Conservation (phyloP, 1,140 invertebrate genomes). For the Zaprionus ornatus region DNA sequence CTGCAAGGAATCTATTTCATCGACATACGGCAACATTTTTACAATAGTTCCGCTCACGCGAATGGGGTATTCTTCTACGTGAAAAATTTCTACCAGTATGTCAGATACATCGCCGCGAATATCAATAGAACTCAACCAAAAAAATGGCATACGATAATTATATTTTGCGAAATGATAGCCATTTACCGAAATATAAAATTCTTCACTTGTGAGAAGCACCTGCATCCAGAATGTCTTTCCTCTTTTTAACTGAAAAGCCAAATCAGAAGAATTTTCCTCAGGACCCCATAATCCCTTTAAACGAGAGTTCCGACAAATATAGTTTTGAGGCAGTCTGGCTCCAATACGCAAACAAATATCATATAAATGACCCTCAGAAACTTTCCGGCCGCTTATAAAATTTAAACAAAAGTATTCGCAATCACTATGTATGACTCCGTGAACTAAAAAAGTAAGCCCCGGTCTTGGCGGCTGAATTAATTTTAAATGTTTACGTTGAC, state of each 20-base stretch:
- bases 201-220: conserved; percentile 77
- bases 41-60: conserved; percentile 33
- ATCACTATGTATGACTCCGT: conserved; percentile 47
- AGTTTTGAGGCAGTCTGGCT: conserved; percentile 87
- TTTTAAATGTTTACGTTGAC: conserved; percentile 31
- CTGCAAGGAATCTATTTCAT: neutral
- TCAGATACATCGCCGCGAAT: conserved; percentile 56
- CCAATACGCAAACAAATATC: conserved; percentile 92
- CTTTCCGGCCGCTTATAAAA: conserved; percentile 26
- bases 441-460: conserved; percentile 60
- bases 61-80: conserved; percentile 61
- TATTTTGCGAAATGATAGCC: conserved; percentile 88
- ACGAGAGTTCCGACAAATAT: conserved; percentile 89
- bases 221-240: conserved; percentile 83
- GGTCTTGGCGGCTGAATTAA: conserved; percentile 38
- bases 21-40: neutral
- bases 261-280: conserved; percentile 86
- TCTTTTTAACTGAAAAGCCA: conserved; percentile 70
- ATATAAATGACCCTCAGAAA: neutral
- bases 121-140: conserved; percentile 82
- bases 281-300: conserved; percentile 86
- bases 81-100: conserved; percentile 45
- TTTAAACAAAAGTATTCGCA: conserved; percentile 65
- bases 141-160: conserved; percentile 86
- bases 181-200: conserved; percentile 87